A percentile compares a stretch with the other conserved stretches of the same genome.
Evolutionary conservation across 1,140 invertebrate genomes (phyloP).

Genomic region (Pinna nobilis): DNA sequence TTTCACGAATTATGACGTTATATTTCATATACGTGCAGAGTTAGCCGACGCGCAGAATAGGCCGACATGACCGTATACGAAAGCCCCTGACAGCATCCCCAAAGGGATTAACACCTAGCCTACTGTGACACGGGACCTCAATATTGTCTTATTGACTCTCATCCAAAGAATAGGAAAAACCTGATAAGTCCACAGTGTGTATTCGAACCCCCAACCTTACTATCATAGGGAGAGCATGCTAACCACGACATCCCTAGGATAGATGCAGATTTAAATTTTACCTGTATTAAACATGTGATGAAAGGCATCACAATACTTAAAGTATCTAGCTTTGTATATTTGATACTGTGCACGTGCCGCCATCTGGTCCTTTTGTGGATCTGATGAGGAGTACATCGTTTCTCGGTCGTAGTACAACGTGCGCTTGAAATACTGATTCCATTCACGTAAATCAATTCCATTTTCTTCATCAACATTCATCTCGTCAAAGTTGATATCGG

Average conservation of each 20-base stretch:
- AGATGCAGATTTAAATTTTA: neutral
- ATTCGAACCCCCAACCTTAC: too few relatives aligned
- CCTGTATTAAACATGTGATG: slow-evolving; percentile 1
- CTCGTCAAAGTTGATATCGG: slow-evolving; percentile 48
- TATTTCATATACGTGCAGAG: too few relatives aligned
- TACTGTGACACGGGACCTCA: neutral
- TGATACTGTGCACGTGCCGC: neutral
- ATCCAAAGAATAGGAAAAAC: too few relatives aligned
- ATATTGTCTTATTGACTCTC: too few relatives aligned
- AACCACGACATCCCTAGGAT: too few relatives aligned
- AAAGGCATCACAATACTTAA: neutral
- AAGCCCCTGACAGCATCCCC: too few relatives aligned
- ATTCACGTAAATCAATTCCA: neutral
- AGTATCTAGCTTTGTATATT: neutral
- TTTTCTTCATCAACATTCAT: slow-evolving; percentile 26
- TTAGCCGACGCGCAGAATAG: too few relatives aligned
- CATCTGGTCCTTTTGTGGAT: neutral
- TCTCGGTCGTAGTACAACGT: neutral
- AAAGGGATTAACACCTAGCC: neutral
- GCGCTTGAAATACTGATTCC: neutral
- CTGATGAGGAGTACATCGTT: neutral
- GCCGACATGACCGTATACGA: too few relatives aligned
- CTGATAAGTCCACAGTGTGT: too few relatives aligned
- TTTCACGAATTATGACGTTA: too few relatives aligned
- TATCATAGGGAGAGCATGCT: neutral